Conservation (phyloP, 2,113 vertebrate genomes). For the Thunnus thynnus region DNA sequence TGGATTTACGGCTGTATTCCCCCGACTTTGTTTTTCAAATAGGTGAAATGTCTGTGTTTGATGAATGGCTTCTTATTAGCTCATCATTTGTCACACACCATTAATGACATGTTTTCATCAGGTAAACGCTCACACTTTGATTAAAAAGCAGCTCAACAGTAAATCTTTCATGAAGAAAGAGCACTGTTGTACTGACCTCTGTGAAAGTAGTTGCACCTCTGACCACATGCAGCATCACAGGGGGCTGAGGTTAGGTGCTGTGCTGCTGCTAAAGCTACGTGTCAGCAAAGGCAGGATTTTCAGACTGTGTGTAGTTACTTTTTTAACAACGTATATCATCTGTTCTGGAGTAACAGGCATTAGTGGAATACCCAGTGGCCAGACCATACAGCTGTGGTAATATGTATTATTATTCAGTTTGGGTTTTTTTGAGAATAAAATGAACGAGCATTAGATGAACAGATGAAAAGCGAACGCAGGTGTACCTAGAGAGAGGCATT, state of each 20-base stretch:
- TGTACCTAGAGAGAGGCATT: conserved; percentile 38
- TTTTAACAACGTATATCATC: neutral
- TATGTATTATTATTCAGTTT: conserved; percentile 17
- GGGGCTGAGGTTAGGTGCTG: neutral
- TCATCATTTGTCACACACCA: conserved; percentile 43
- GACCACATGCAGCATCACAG: neutral
- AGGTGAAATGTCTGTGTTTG: neutral
- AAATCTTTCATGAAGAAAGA: conserved; percentile 28
- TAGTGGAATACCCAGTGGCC: conserved; percentile 18
- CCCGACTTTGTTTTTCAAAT: neutral
- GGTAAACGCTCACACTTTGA: conserved; percentile 14
- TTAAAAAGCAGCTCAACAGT: conserved; percentile 17
- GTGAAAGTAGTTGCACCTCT: neutral
- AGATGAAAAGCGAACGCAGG: conserved; percentile 36
- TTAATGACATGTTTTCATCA: conserved; percentile 51
- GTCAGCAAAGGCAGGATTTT: neutral
- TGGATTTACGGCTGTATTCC: neutral
- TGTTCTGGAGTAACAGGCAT: conserved; percentile 1
- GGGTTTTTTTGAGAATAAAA: neutral
- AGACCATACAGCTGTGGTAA: conserved; percentile 12
- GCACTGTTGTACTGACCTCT: conserved; percentile 24
- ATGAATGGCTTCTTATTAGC: conserved; percentile 56
- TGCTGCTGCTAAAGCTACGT: neutral
- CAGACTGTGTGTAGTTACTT: neutral
- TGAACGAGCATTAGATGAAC: conserved; percentile 29